Evolutionary conservation across 1,140 invertebrate genomes (phyloP).

Genomic region (Drosophila erecta): DNA sequence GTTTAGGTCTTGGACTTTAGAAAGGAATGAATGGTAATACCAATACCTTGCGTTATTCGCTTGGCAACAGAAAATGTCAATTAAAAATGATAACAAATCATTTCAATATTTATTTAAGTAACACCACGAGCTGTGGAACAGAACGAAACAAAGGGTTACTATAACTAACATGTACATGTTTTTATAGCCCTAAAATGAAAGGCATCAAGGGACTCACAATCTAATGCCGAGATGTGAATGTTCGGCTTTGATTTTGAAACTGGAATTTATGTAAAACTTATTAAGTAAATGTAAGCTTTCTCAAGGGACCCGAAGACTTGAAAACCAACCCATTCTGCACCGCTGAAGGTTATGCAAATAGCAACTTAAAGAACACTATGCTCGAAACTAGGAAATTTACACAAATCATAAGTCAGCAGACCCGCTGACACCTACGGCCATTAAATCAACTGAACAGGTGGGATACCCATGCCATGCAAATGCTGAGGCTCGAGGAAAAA

Average conservation of each 20-base stretch:
- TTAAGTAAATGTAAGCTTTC: constrained; percentile 53
- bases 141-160: not conserved
- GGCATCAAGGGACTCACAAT: constrained; percentile 2
- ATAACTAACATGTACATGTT: not conserved
- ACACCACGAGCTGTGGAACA: too few relatives aligned
- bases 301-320: constrained; percentile 11
- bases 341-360: constrained; percentile 67
- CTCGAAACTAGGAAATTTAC: constrained; percentile 72
- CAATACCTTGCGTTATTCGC: too few relatives aligned
- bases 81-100: too few relatives aligned
- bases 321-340: constrained; percentile 22
- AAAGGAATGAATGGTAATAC: not conserved
- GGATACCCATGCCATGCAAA: constrained; percentile 42
- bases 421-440: constrained; percentile 31
- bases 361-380: constrained; percentile 46
- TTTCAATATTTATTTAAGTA: too few relatives aligned
- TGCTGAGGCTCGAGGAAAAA: constrained; percentile 36
- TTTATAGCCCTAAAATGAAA: not conserved
- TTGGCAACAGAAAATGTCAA: too few relatives aligned
- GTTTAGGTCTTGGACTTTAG: not conserved
- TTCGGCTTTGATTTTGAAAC: not conserved
- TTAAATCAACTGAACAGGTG: constrained; percentile 26
- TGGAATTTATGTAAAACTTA: constrained; percentile 22
- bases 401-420: constrained; percentile 62
- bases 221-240: constrained; percentile 1